These are phyloP conservation scores for Homarus gammarus DNA, from an alignment of 2,888 invertebrate genomes.

Conservation along the genomic window DNA sequence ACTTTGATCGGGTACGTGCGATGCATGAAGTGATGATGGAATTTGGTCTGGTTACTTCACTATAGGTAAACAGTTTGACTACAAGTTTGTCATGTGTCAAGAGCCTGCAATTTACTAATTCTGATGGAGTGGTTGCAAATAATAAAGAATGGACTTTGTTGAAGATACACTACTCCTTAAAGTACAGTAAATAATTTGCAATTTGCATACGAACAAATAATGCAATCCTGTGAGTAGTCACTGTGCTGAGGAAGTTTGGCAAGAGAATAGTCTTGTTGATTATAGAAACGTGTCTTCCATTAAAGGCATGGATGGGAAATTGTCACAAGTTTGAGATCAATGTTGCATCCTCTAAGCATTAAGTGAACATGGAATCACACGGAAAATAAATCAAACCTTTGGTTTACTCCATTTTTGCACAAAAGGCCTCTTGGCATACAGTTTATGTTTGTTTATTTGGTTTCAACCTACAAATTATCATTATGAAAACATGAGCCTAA, in stretches of 20 bases:
- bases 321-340: conserved; percentile 50
- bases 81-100: neutral
- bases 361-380: conserved; percentile 48
- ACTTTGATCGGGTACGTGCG: conserved; percentile 69
- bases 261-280: conserved; percentile 33
- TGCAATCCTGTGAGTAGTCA: neutral
- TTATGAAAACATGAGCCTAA: neutral
- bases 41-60: neutral
- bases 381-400: conserved; percentile 30
- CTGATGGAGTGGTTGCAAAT: neutral
- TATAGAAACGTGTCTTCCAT: conserved; percentile 34
- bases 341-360: conserved; percentile 62
- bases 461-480: neutral
- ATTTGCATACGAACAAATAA: neutral
- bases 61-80: neutral
- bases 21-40: neutral
- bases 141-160: neutral
- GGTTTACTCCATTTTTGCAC: conserved; percentile 30
- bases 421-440: conserved; percentile 25
- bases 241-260: conserved; percentile 22
- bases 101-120: neutral
- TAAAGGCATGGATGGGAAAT: conserved; percentile 63
- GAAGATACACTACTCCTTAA: neutral
- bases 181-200: neutral
- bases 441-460: conserved; percentile 38